Conservation (phyloP, 2,888 invertebrate species). For the Leptinotarsa haldemani region DNA sequence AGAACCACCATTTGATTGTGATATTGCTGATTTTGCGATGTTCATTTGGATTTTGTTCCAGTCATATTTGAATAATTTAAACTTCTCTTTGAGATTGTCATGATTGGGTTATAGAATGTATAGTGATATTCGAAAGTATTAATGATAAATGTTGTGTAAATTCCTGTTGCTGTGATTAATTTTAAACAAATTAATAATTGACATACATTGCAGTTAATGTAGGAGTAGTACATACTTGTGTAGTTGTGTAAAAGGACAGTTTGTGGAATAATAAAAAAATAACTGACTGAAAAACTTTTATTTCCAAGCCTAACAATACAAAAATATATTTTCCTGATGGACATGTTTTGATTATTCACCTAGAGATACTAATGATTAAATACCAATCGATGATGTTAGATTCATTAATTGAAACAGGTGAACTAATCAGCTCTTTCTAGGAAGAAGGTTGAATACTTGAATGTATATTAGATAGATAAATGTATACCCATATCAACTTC, state of each 20-base stretch:
- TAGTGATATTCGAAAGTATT: conserved; percentile 56
- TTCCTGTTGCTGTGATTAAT: conserved; percentile 68
- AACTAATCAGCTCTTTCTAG: too few relatives aligned
- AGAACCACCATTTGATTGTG: too few relatives aligned
- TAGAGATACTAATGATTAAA: neutral
- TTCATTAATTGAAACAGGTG: too few relatives aligned
- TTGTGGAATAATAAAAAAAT: conserved; percentile 62
- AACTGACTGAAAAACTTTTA: conserved; percentile 27
- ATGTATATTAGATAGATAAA: too few relatives aligned
- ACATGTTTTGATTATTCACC: neutral
- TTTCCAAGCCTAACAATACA: neutral
- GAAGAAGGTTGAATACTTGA: too few relatives aligned
- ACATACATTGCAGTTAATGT: conserved; percentile 59
- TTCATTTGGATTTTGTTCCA: neutral
- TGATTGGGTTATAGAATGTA: conserved; percentile 48
- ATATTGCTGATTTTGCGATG: too few relatives aligned
- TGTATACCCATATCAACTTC: neutral
- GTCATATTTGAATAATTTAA: neutral
- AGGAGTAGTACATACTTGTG: conserved; percentile 59
- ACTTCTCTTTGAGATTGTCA: neutral
- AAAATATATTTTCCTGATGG: neutral
- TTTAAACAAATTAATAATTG: conserved; percentile 56
- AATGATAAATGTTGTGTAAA: conserved; percentile 62
- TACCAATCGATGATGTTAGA: neutral
- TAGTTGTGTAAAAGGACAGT: conserved; percentile 64